Evolutionary conservation across 1,140 invertebrate species (phyloP).

Genomic region (Drosophila ironensis): DNA sequence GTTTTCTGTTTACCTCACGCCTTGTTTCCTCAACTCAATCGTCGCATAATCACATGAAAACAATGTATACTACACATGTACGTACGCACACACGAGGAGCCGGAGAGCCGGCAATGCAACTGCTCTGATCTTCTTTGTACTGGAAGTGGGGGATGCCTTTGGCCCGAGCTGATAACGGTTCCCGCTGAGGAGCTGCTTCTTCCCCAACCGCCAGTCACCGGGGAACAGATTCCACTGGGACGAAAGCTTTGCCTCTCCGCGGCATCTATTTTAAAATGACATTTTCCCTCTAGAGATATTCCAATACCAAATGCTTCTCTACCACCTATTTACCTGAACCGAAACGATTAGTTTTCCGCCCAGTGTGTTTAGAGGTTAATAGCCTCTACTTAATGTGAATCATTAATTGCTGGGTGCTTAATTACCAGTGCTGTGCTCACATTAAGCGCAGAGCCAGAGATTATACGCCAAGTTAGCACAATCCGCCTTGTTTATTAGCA

Average conservation of each 20-base stretch:
- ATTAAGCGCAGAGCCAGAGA: no score
- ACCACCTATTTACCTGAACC: no score
- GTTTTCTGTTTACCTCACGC: not conserved
- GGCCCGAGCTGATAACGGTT: slow-evolving; percentile 46
- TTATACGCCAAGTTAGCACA: no score
- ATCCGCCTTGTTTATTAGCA: no score
- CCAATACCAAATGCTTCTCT: no score
- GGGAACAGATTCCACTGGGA: not conserved
- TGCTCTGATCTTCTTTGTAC: slow-evolving; percentile 56
- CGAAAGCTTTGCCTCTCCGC: slow-evolving; percentile 16
- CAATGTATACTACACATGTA: not conserved
- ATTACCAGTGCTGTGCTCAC: no score
- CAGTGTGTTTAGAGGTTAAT: no score
- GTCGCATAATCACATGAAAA: slow-evolving; percentile 25
- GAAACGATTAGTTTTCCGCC: no score
- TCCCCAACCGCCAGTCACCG: slow-evolving; percentile 19
- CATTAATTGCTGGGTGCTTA: no score
- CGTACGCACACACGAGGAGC: slow-evolving; percentile 11
- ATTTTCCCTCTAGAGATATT: not conserved
- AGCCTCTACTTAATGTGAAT: no score
- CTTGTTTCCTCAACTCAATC: slow-evolving; percentile 10
- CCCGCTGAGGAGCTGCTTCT: slow-evolving; percentile 7
- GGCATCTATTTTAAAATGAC: not conserved
- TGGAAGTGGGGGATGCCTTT: slow-evolving; percentile 32
- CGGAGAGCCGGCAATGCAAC: slow-evolving; percentile 18